These are phyloP conservation scores for Drosophila diplacantha DNA, from an alignment of 2,888 invertebrate genomes.

Conservation along the genomic window DNA sequence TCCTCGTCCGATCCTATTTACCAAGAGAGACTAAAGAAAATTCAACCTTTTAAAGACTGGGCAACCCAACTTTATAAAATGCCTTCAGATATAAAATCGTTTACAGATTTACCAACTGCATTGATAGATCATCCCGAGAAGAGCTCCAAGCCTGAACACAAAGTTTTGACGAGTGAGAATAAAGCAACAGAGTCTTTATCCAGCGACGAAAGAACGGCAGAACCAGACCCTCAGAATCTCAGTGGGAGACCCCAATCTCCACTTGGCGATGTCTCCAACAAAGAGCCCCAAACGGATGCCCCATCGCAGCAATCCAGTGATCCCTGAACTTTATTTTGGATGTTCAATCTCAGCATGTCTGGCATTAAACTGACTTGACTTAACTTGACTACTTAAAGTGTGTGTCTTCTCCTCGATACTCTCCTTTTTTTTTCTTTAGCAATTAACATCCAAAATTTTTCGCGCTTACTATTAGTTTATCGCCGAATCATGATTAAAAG, in stretches of 20 bases:
- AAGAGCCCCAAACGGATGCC: background rate
- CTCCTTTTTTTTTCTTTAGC: conserved; percentile 82
- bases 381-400: conserved; percentile 75
- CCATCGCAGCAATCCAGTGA: background rate
- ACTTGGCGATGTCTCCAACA: background rate
- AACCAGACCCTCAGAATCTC: background rate
- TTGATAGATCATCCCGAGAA: background rate
- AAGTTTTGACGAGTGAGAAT: background rate
- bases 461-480: background rate
- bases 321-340: background rate
- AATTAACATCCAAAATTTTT: background rate
- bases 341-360: conserved; percentile 5
- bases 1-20: too few relatives aligned
- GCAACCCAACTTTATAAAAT: background rate
- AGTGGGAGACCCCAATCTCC: background rate
- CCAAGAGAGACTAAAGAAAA: background rate
- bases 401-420: conserved; percentile 86
- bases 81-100: background rate
- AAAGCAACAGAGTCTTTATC: too few relatives aligned
- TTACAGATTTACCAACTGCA: background rate
- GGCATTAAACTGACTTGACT: background rate
- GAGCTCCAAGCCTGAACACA: background rate
- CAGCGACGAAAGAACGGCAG: background rate
- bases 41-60: background rate
- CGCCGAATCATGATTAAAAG: background rate